Base-by-base conservation (phyloP, 2,797 vertebrate species). In the Xyrichtys novacula region DNA sequence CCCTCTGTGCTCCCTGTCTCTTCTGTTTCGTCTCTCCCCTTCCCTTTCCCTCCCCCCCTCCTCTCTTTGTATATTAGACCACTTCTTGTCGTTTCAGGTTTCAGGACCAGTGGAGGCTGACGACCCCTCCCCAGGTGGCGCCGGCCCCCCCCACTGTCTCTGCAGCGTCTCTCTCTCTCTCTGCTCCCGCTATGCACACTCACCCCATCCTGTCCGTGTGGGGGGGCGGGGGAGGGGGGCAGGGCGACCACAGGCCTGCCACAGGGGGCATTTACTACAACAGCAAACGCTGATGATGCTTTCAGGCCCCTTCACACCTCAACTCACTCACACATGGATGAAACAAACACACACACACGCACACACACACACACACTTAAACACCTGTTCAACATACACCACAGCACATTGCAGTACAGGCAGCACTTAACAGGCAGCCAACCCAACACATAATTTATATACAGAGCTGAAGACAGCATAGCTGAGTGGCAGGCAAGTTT, bases 41-140 rank as follows among this genome's bases (percentile, higher is more conserved):
- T 22, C 40, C 49, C 29, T 31, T 43, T 38, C 59, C 38, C 47
- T 43, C 52, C 47, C 59, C 59, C 47, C 36, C 85, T 85, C 88
- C 89, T 90, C 87, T 93, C 87, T 93, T 71, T 94, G 92, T 95
- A 91, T 95, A 94, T 94, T 95, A 94, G 93, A 95, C 92, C 93
- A 94, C 92, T 95, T 95, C 94, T 95, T 95, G 93, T 95, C 94
- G 94, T 95, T 95, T 91, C 94, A 95, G 94, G 94, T 95, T 95
- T 94, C 94, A 95, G 91, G 94, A 95, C 93, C 94, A 95, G 93
- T 95, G 94, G 94, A 93, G 94, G 92, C 93, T 95, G 93, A 94
- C 93, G 76, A 91, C 93, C 90, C 94, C 94, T 92, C 93, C 93
- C 88, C 93, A 93, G 71, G 94, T 95, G 93, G 94, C 94, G 67